Conservation (phyloP, 2,888 invertebrate genomes). For the Platycheirus albimanus region DNA sequence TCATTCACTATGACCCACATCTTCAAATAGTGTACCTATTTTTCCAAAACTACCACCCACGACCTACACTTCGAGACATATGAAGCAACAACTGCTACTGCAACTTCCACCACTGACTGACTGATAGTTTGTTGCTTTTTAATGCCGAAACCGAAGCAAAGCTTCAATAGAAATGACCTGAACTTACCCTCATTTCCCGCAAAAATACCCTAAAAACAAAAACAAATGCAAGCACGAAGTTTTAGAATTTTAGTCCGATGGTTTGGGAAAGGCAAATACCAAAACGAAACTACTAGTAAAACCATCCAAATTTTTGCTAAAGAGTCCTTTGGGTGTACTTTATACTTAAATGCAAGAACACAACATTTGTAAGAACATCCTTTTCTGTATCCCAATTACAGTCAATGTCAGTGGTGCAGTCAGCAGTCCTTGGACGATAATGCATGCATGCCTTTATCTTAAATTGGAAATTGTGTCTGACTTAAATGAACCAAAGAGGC, state of each 20-base stretch:
- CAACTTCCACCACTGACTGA: not conserved
- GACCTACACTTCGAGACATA: too few relatives aligned
- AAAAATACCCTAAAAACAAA: too few relatives aligned
- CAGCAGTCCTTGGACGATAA: conserved; percentile 10
- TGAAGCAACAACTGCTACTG: conserved; percentile 7
- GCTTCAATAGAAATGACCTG: conserved; percentile 43
- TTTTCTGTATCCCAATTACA: not conserved
- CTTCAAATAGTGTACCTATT: conserved; percentile 28
- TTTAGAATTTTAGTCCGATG: conserved; percentile 14
- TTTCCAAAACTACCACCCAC: conserved; percentile 29
- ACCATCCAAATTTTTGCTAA: conserved; percentile 16
- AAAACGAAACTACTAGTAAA: conserved; percentile 2
- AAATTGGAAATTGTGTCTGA: conserved; percentile 50
- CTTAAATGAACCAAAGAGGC: conserved; percentile 40
- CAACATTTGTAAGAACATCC: not conserved
- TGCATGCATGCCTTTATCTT: conserved; percentile 46
- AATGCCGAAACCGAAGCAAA: conserved; percentile 40
- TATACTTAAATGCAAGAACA: conserved; percentile 42
- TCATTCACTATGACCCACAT: conserved; percentile 59
- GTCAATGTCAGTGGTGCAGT: not conserved
- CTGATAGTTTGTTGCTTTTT: conserved; percentile 14
- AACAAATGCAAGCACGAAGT: not conserved
- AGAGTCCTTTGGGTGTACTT: conserved; percentile 55
- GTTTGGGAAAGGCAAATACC: conserved; percentile 45
- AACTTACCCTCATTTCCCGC: conserved; percentile 45